Percentiles rank a stretch among this genome's conserved stretches.
phyloP scores from a whole-genome alignment of 1,140 invertebrate genomes.

The Zaprionus gabonicus region DNA sequence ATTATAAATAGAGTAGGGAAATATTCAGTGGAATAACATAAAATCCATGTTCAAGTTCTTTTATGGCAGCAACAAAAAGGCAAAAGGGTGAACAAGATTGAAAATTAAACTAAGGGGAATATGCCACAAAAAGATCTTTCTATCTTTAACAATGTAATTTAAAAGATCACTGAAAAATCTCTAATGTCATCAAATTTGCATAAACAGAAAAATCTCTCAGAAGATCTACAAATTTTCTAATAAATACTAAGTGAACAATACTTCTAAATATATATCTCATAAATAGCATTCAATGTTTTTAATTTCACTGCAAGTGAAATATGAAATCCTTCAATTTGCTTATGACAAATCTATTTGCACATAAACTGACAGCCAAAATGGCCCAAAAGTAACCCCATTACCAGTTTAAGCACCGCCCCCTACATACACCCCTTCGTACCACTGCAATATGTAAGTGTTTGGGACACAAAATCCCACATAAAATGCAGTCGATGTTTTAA shows the following conservation, averaged over 20 bases:
- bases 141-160: too few species aligned
- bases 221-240: too few species aligned
- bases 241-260: too few species aligned
- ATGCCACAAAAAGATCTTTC: too few species aligned
- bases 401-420: neutral
- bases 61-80: constrained; percentile 3
- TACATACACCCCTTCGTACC: constrained; percentile 8
- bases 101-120: too few species aligned
- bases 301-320: neutral
- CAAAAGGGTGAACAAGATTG: neutral
- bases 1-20: constrained; percentile 31
- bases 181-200: too few species aligned
- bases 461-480: neutral
- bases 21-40: constrained; percentile 3
- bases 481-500: constrained; percentile 40
- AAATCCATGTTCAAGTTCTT: neutral
- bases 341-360: constrained; percentile 33
- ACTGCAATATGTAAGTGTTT: neutral
- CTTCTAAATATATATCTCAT: neutral
- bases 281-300: too few species aligned
- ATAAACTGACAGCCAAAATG: constrained; percentile 33
- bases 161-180: neutral
- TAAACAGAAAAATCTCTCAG: neutral
- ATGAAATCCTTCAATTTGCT: constrained; percentile 10
- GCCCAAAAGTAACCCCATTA: constrained; percentile 31